A percentile compares a stretch with the other conserved stretches of the same genome.
Evolutionary conservation across 2,113 vertebrate genomes (phyloP).

Genomic region (Microtus oregoni): DNA sequence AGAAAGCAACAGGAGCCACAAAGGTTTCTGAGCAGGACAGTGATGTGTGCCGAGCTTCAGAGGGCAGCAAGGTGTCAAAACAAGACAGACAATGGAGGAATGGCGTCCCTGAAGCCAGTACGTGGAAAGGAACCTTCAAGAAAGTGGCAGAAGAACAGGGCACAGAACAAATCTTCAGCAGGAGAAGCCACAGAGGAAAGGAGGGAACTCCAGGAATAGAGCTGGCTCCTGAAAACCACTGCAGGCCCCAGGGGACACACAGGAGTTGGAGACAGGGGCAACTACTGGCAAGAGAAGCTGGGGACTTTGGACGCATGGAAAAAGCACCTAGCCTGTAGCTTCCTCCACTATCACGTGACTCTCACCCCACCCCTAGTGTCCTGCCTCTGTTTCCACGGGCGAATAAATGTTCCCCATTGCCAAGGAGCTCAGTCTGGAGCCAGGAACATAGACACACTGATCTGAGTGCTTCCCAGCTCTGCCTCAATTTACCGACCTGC

Average conservation of each 20-base stretch:
- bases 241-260: not conserved
- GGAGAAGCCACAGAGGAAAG: not conserved
- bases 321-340: not conserved
- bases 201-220: not conserved
- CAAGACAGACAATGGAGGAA: rapidly evolving
- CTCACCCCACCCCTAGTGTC: not conserved
- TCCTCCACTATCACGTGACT: not conserved
- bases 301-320: not conserved
- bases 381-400: not conserved
- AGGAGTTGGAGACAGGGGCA: not conserved
- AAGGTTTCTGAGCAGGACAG: not conserved
- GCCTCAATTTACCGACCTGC: conserved; percentile 89
- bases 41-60: rapidly evolving
- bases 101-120: rapidly evolving
- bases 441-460: rapidly evolving
- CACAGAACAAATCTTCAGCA: not conserved
- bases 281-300: rapidly evolving
- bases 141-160: not conserved
- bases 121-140: not conserved
- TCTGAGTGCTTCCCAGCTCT: not conserved
- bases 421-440: not conserved
- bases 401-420: rapidly evolving
- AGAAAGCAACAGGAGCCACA: not conserved
- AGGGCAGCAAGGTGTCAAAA: too few relatives aligned
- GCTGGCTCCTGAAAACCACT: not conserved